phyloP scores from a whole-genome alignment of 64 coral and sea anemone species.

The Orbicella faveolata region DNA sequence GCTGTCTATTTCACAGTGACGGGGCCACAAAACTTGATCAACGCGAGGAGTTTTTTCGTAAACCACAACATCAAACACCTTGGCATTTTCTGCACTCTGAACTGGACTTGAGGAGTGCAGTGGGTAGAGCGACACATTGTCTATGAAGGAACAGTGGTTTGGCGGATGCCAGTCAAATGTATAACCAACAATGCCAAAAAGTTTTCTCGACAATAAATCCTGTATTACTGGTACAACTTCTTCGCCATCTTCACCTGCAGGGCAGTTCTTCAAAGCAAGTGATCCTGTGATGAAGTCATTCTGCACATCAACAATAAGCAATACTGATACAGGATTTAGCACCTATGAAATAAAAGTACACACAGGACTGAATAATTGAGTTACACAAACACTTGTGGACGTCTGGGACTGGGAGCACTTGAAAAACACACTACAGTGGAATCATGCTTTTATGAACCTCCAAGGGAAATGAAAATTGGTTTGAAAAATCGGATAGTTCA shows the following conservation, averaged over 20 bases:
- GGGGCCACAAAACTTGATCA: conserved; percentile 87
- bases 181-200: conserved; percentile 71
- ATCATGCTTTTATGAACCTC: too few relatives aligned
- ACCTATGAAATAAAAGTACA: conserved; percentile 23
- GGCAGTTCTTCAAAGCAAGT: conserved; percentile 68
- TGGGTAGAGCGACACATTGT: conserved; percentile 78
- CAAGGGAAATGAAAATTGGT: too few relatives aligned
- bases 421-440: too few relatives aligned
- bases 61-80: conserved; percentile 79
- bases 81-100: conserved; percentile 33
- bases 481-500: too few relatives aligned
- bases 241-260: conserved; percentile 67
- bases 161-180: conserved; percentile 86
- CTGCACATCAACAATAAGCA: conserved; percentile 85
- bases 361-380: too few relatives aligned
- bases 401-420: too few relatives aligned
- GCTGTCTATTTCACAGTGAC: conserved; percentile 71
- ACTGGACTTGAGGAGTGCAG: conserved; percentile 67
- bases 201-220: conserved; percentile 49
- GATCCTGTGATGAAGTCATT: conserved; percentile 95
- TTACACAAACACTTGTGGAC: neutral
- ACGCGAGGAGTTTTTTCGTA: conserved; percentile 53
- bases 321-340: conserved; percentile 30
- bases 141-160: conserved; percentile 87
- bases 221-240: conserved; percentile 79